Evolutionary conservation across 37 sponge, comb jelly and placozoan genomes (phyloP).

Genomic region (Eunapius fragilis): DNA sequence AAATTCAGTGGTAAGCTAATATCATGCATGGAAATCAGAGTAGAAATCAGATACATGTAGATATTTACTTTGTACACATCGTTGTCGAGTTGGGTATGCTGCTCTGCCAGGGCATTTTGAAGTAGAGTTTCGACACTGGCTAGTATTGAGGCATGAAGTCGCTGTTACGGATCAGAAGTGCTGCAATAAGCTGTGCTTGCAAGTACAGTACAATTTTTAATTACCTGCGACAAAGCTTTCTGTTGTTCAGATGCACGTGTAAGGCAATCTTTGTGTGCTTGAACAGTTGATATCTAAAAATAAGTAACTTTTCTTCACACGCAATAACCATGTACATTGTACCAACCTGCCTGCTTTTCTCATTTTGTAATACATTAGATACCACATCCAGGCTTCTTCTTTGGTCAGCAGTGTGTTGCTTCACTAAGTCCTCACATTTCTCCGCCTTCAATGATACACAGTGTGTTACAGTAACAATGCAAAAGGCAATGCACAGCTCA

Average conservation of each 20-base stretch:
- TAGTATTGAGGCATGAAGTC: slow-evolving; percentile 34
- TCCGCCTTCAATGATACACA: neutral
- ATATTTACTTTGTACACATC: slow-evolving; percentile 7
- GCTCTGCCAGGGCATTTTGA: slow-evolving; percentile 13
- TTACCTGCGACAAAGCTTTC: slow-evolving; percentile 1
- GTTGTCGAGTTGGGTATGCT: slow-evolving; percentile 12
- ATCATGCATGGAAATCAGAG: neutral
- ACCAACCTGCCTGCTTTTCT: neutral
- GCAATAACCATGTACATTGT: neutral
- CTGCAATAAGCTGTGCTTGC: too few species aligned
- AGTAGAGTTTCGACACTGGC: slow-evolving; percentile 11
- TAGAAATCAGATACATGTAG: neutral
- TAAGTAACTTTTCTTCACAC: too few species aligned
- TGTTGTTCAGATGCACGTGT: slow-evolving; percentile 9
- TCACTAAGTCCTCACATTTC: neutral
- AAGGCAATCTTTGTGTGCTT: neutral
- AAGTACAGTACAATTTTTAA: neutral
- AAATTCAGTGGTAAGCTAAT: slow-evolving; percentile 1
- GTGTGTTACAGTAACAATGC: neutral
- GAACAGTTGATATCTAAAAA: neutral
- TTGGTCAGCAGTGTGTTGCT: neutral
- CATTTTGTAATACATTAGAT: neutral
- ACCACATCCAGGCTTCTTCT: neutral
- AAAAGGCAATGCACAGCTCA: neutral
- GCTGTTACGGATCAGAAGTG: neutral